A percentile compares a stretch with the other conserved stretches of the same genome.
Conservation (phyloP, 1,140 invertebrate species). For the Lutraria rhynchaena region DNA sequence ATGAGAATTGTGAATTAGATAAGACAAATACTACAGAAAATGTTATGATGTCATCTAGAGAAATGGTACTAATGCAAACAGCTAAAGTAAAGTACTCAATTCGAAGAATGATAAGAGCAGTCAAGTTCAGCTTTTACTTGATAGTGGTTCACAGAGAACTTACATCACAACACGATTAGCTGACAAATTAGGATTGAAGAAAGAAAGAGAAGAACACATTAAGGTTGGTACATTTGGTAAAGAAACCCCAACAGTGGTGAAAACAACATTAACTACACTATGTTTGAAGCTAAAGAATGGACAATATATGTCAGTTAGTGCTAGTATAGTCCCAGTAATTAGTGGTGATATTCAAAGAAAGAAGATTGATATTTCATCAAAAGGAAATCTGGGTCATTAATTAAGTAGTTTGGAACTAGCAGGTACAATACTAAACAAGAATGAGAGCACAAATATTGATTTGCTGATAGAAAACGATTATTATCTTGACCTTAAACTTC, state of each 20-base stretch:
- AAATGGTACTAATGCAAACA: constrained; percentile 45
- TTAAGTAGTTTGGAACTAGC: constrained; percentile 20
- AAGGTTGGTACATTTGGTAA: constrained; percentile 27
- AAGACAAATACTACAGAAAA: not conserved
- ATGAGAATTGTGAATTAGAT: not conserved
- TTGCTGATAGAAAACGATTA: constrained; percentile 19
- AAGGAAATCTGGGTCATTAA: not conserved
- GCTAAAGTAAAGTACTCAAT: constrained; percentile 1
- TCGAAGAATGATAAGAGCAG: not conserved
- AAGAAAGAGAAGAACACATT: not conserved
- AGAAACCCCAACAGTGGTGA: not conserved
- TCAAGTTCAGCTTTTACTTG: not conserved
- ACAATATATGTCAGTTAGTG: not conserved
- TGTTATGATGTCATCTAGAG: constrained; percentile 1
- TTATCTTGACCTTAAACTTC: constrained; percentile 10
- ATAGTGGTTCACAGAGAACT: constrained; percentile 25
- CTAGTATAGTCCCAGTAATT: constrained; percentile 25
- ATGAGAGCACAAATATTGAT: not conserved
- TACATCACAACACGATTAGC: constrained; percentile 16
- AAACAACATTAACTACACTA: not conserved
- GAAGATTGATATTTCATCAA: not conserved
- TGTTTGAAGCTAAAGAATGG: constrained; percentile 31
- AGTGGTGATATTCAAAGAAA: constrained; percentile 40
- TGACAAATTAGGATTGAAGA: not conserved
- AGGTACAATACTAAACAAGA: not conserved